These are phyloP conservation scores for Xiphorhynchus erythropygius DNA, from an alignment of 2,797 vertebrate species.

Conservation along the genomic window DNA sequence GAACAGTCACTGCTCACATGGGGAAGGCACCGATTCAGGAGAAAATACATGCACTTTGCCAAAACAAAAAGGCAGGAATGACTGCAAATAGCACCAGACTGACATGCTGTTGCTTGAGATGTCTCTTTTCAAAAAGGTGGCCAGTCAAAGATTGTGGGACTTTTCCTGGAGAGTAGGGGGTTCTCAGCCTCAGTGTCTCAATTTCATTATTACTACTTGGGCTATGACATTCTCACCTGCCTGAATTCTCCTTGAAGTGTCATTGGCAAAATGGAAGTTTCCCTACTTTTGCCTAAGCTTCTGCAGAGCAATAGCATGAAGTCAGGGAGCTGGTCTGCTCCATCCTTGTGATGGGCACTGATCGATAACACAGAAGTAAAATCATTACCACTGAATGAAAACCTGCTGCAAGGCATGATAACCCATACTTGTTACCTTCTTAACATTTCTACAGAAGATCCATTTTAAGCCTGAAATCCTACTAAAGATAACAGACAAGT, in stretches of 20 bases:
- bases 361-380: constrained; percentile 7
- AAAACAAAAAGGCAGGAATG: background rate
- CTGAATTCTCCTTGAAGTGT: background rate
- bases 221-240: background rate
- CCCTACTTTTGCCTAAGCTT: background rate
- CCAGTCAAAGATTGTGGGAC: background rate
- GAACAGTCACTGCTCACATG: background rate
- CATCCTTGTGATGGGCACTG: background rate
- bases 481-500: background rate
- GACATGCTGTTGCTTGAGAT: background rate
- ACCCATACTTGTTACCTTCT: background rate
- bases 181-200: background rate
- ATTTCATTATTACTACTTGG: background rate
- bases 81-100: background rate
- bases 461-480: constrained; percentile 8
- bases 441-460: background rate
- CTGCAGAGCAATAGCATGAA: background rate
- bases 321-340: background rate
- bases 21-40: constrained; percentile 3
- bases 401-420: background rate
- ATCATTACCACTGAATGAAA: background rate
- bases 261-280: background rate
- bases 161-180: background rate
- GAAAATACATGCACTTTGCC: background rate
- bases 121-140: background rate